These are phyloP conservation scores for Ophioninae sp. DNA, from an alignment of 2,888 invertebrate genomes.

Conservation along the genomic window DNA sequence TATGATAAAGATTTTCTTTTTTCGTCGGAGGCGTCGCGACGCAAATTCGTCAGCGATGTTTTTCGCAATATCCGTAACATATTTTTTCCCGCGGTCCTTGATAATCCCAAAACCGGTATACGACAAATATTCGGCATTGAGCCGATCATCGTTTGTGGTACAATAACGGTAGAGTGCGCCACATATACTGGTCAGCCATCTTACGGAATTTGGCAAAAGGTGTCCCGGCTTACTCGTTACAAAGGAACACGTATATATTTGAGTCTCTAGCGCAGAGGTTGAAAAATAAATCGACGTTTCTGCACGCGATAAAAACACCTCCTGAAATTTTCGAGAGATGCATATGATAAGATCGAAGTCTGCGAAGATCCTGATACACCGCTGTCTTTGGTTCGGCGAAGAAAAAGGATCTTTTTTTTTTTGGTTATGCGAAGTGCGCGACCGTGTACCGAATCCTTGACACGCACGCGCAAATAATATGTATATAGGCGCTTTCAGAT, in stretches of 20 bases:
- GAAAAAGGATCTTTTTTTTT: conserved; percentile 31
- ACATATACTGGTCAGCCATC: conserved; percentile 26
- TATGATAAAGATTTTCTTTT: not conserved
- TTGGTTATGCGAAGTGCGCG: conserved; percentile 52
- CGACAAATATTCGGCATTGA: conserved; percentile 16
- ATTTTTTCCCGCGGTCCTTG: conserved; percentile 11
- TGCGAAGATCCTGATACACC: conserved; percentile 9
- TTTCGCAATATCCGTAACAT: not conserved
- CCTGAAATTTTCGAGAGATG: conserved; percentile 6
- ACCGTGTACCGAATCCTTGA: conserved; percentile 75
- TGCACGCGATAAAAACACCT: not conserved
- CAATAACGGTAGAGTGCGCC: conserved; percentile 50
- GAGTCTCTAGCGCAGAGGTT: not conserved
- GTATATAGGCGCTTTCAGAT: conserved; percentile 33
- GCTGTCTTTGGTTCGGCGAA: conserved; percentile 43
- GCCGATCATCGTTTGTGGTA: conserved; percentile 28
- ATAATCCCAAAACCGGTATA: conserved; percentile 52
- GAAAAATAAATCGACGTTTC: conserved; percentile 4
- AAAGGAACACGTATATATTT: not conserved
- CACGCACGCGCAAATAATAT: conserved; percentile 44
- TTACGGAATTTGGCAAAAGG: conserved; percentile 30
- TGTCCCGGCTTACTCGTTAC: not conserved
- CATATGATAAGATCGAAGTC: conserved; percentile 30
- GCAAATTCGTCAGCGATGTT: not conserved
- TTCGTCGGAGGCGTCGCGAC: not conserved